Evolutionary conservation across 2,797 vertebrate species (phyloP), one percentile per base, ranked within the genome.

Genomic region (Thalassophryne amazonica): DNA sequence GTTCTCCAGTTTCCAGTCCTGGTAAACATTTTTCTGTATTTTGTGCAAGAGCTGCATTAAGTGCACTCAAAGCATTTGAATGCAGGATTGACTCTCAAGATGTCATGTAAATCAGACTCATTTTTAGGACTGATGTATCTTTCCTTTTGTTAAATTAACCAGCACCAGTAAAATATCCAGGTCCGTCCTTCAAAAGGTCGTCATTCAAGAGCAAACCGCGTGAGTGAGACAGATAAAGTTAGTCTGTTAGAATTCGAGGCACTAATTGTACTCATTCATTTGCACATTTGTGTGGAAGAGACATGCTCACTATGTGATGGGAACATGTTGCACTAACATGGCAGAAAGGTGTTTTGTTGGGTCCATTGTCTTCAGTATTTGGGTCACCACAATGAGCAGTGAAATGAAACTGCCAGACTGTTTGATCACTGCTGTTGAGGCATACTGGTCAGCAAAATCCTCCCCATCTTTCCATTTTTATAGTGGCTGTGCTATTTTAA

Each of bases 211-310:
- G 39, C 62, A 75, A 66, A 63, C 47, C 5, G 38, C 1, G 81
- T 87, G 81, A 85, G 86, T 86, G 62, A 56, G 68, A 62, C 49
- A 27, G 43, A 64, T 39, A 54, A 59, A 54, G 58, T 60, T n/a
- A 19, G 39, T 7, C 42, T 60, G 35, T 61, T 19, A 25, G 14
- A 56, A 58, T 15, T 13, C 28, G 13, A 28, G 18, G 48, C 12
- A 8, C 25, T 36, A 6, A 34, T 27, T 34, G 48, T 2, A 30
- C 51, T 51, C 6, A 22, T 15, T 30, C 35, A 70, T 48, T 56
- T 35, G 16, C 37, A 45, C 27, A 32, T 4, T n/a, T 34, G 21
- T 54, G 31, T 22, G 30, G 10, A 33, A 52, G 23, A 57, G 28
- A 24, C 15, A 19, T 59, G 34, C 17, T 64, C 49, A 35, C 7